A percentile compares a stretch with the other conserved stretches of the same genome.
Conservation (phyloP, 1,140 invertebrate species). For the Ostrea denselamellosa region DNA sequence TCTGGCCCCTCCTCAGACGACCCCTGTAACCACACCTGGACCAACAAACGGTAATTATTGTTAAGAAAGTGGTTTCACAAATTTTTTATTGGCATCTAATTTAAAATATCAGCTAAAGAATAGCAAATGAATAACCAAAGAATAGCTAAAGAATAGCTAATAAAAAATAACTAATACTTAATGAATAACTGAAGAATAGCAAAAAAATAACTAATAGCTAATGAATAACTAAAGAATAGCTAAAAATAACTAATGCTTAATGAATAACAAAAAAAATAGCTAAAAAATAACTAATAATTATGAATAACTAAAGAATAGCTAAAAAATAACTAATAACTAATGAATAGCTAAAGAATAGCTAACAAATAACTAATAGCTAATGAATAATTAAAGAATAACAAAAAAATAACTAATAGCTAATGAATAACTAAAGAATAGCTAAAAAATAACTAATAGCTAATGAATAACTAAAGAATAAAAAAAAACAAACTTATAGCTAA, state of each 20-base stretch:
- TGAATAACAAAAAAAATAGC: background rate
- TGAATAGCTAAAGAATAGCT: background rate
- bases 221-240: background rate
- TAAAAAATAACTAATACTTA: too few species aligned
- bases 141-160: background rate
- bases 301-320: too few species aligned
- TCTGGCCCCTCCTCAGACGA: conserved; percentile 52
- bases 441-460: background rate
- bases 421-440: too few species aligned
- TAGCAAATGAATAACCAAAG: background rate
- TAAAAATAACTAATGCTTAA: background rate
- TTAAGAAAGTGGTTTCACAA: background rate
- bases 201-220: background rate
- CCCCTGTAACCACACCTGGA: conserved; percentile 45
- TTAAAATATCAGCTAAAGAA: background rate
- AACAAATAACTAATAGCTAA: too few species aligned
- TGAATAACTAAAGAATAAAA: too few species aligned
- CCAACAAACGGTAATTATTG: conserved; percentile 56
- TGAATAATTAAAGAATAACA: background rate
- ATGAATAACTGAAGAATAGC: background rate
- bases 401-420: background rate
- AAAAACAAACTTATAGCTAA: too few species aligned
- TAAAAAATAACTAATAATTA: background rate
- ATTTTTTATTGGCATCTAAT: background rate
- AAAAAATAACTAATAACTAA: too few species aligned